These are phyloP conservation scores for Xenopus tropicalis DNA, from an alignment of 2,113 vertebrate genomes.

Conservation along the genomic window UCB_Xtro_10.0 CM004450.2:61218001-61218500, in stretches of 20 bases:
- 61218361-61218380: slow-evolving; percentile 57
- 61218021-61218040: slow-evolving; percentile 20
- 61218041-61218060: slow-evolving; percentile 12
- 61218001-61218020: slow-evolving; percentile 4
- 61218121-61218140: slow-evolving; percentile 35
- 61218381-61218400: slow-evolving; percentile 51
- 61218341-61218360: slow-evolving; percentile 56
- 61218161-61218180: slow-evolving; percentile 25
- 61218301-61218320: slow-evolving; percentile 60
- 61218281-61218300: slow-evolving; percentile 60
- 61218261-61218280: slow-evolving; percentile 43
- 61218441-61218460: slow-evolving; percentile 62
- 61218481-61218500: slow-evolving; percentile 46
- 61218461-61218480: slow-evolving; percentile 45
- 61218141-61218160: slow-evolving; percentile 43
- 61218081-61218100: slow-evolving; percentile 41
- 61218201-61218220: slow-evolving; percentile 51
- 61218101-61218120: slow-evolving; percentile 46
- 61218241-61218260: slow-evolving; percentile 37
- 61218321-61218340: slow-evolving; percentile 61
- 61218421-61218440: slow-evolving; percentile 59
- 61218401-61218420: slow-evolving; percentile 56
- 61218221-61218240: slow-evolving; percentile 50
- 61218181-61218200: slow-evolving; percentile 39
- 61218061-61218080: slow-evolving; percentile 42